These are phyloP conservation scores for Labeo rohita DNA, from an alignment of 2,113 vertebrate species.

Conservation along the genomic window DNA sequence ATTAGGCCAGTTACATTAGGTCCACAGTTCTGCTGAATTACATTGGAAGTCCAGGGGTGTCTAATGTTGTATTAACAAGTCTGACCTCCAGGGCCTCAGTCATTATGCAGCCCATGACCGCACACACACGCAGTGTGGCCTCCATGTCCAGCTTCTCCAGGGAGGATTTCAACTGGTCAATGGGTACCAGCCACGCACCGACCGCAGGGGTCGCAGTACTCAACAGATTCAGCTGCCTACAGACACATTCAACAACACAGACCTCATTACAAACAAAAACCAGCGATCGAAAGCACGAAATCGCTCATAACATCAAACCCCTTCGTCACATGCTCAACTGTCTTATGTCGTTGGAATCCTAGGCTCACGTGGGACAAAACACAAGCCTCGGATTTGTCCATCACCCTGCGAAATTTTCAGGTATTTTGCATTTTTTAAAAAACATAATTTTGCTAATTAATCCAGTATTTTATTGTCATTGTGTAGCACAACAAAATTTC, in stretches of 20 bases:
- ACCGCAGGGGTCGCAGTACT: slow-evolving; percentile 97
- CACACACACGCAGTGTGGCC: slow-evolving; percentile 89
- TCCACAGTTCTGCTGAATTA: neutral
- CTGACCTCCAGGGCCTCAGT: slow-evolving; percentile 94
- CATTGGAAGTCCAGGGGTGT: neutral
- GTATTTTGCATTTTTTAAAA: too few relatives aligned
- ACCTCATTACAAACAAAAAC: neutral
- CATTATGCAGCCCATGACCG: slow-evolving; percentile 99
- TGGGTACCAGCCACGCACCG: slow-evolving; percentile 94
- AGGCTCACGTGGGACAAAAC: too few relatives aligned
- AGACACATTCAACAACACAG: slow-evolving; percentile 28
- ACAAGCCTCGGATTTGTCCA: too few relatives aligned
- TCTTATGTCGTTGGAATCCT: too few relatives aligned
- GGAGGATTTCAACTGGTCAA: slow-evolving; percentile 97
- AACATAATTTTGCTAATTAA: too few relatives aligned
- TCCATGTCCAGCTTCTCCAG: slow-evolving; percentile 93
- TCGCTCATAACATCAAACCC: too few relatives aligned
- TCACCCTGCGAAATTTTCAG: too few relatives aligned
- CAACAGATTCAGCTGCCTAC: slow-evolving; percentile 93
- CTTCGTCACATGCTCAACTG: too few relatives aligned
- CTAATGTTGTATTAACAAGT: neutral
- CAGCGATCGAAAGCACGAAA: too few relatives aligned
- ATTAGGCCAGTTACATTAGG: neutral
- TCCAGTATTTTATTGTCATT: too few relatives aligned
- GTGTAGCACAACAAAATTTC: too few relatives aligned